A percentile compares a stretch with the other conserved stretches of the same genome.
These are phyloP conservation scores for Onchidella celtica DNA, from an alignment of 2,888 invertebrate species.

Conservation along the genomic window DNA sequence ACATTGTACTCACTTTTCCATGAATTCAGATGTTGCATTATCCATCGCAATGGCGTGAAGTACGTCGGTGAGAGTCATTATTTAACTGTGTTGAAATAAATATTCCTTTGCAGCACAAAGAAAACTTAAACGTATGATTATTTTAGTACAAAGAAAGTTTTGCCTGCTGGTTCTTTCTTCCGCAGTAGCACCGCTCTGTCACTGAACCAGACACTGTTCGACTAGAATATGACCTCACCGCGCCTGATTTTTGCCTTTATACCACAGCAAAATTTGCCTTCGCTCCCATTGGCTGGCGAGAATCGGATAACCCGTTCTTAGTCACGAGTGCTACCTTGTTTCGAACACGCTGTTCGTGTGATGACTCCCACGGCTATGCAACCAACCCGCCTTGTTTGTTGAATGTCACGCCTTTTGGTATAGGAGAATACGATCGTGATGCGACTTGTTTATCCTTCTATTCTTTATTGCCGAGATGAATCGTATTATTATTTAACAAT, in stretches of 20 bases:
- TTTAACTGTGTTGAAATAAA: background rate
- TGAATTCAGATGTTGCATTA: conserved; percentile 20
- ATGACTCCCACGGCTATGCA: conserved; percentile 6
- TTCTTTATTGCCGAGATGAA: too few relatives aligned
- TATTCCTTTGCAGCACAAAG: background rate
- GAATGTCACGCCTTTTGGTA: too few relatives aligned
- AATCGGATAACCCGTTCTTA: conserved; percentile 15
- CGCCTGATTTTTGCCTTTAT: conserved; percentile 14
- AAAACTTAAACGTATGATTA: background rate
- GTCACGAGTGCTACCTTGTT: background rate
- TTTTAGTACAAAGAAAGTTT: too few relatives aligned
- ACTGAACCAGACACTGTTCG: background rate
- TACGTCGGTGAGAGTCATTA: conserved; percentile 32
- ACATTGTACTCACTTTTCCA: conserved; percentile 42
- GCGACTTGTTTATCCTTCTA: too few relatives aligned
- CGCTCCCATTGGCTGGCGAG: conserved; percentile 34
- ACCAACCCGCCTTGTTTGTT: too few relatives aligned
- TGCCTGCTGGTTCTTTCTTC: too few relatives aligned
- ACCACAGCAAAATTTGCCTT: conserved; percentile 34
- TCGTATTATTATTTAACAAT: too few relatives aligned
- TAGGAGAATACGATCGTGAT: too few relatives aligned
- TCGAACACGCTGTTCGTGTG: background rate
- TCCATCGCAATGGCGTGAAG: conserved; percentile 20
- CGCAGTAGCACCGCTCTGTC: background rate
- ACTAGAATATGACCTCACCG: background rate